Base-by-base conservation (phyloP, 2,888 invertebrate genomes). In the Pseudolycoriella hygida region DNA sequence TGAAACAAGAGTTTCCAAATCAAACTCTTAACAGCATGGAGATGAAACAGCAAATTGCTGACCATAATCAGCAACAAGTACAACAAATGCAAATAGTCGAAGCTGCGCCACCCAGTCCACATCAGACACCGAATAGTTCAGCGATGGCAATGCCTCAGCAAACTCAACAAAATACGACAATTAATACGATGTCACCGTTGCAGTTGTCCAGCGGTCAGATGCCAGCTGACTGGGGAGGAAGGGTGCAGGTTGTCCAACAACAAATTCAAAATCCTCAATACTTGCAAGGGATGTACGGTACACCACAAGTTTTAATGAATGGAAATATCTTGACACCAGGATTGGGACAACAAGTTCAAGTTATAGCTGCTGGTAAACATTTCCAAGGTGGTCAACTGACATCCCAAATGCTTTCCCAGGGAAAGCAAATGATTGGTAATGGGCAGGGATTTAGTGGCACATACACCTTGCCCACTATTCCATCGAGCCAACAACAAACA, bases 211-310 rank as follows among this genome's bases (percentile, higher is more conserved):
- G 71, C 0, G 71, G 70, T 0, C 73, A 72, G 41, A 56, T 79
- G 70, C 55, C 76, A 68, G 42, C 80, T 69, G 82, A 82, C 56
- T 76, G 80, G 73, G 73, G 76, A 45, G 77, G 80, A 51, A 73
- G 79, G n/a, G 71, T 81, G 4, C 79, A 89, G 30, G 88, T 89
- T 60, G 80, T 89, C 18, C 84, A 89, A 54, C 87, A 85, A 55
- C 78, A 78, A 48, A 61, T 83, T 42, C 68, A 82, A 60, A 83
- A 74, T 61, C 74, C 72, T 40, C 74, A 80, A 2, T 86, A 87
- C 57, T 63, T 88, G 43, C 84, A 80, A 56, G 85, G 85, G 58
- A 58, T 89, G 50, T 86, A 85, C 62, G 20, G 40, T 2, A 4
- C 12, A 12, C 74, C 82, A 0, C 86, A 82, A 57, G 84, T 89